Conservation (phyloP, 92 coral and sea anemone genomes). For the Montipora capitata region DNA sequence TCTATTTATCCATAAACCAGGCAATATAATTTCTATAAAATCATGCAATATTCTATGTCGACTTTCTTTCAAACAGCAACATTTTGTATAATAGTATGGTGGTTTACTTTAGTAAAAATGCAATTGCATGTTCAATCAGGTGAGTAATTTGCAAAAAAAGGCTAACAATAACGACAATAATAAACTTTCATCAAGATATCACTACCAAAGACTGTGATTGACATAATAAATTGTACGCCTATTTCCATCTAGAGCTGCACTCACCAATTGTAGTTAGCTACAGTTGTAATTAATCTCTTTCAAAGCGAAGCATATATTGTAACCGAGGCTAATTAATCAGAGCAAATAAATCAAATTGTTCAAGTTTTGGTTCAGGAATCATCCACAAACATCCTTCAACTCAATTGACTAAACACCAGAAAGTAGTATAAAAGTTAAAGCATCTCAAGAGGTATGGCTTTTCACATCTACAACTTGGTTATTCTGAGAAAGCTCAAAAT, state of each 20-base stretch:
- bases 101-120: not conserved
- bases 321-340: constrained; percentile 6
- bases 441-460: not conserved
- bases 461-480: not conserved
- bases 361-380: constrained; percentile 5
- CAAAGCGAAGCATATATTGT: not conserved
- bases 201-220: not conserved
- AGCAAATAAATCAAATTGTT: constrained; percentile 14
- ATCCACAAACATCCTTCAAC: not conserved
- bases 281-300: not conserved
- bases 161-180: not conserved
- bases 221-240: constrained; percentile 9
- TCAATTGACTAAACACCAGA: constrained; percentile 17
- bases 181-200: not conserved
- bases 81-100: not conserved
- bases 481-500: constrained; percentile 33
- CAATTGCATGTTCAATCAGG: not conserved
- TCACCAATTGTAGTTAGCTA: constrained; percentile 17
- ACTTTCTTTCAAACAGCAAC: constrained; percentile 3
- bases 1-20: constrained; percentile 1
- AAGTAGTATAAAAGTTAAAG: constrained; percentile 3
- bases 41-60: constrained; percentile 8
- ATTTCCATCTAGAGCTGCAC: constrained; percentile 22
- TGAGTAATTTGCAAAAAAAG: not conserved
- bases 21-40: not conserved